Percentiles rank a stretch among this genome's conserved stretches.
These are phyloP conservation scores for Tragelaphus buxtoni DNA, from an alignment of 2,113 vertebrate genomes.

Conservation along the genomic window DNA sequence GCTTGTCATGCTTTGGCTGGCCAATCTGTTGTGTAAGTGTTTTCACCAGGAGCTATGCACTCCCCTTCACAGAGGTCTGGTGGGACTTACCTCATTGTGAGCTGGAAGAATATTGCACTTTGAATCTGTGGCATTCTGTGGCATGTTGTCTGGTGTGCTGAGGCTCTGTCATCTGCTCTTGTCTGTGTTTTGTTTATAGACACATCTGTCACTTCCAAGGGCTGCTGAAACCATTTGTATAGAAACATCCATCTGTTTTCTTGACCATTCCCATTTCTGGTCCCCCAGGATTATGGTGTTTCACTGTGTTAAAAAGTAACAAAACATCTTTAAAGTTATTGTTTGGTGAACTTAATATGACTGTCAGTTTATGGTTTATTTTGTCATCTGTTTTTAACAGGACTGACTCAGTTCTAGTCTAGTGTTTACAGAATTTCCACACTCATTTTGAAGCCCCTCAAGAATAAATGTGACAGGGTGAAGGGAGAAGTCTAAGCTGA, in stretches of 20 bases:
- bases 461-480: constrained; percentile 53
- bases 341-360: constrained; percentile 44
- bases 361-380: constrained; percentile 47
- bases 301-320: constrained; percentile 17
- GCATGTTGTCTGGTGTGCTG: constrained; percentile 25
- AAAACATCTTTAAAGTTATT: constrained; percentile 9
- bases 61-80: not conserved
- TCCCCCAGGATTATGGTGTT: not conserved
- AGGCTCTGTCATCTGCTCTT: constrained; percentile 7
- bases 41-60: not conserved
- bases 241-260: constrained; percentile 29
- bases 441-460: constrained; percentile 45
- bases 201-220: constrained; percentile 15
- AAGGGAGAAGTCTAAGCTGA: constrained; percentile 58
- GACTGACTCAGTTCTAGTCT: constrained; percentile 50
- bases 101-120: constrained; percentile 8
- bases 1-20: constrained; percentile 39
- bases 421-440: constrained; percentile 57
- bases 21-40: constrained; percentile 41
- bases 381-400: constrained; percentile 56
- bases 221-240: not conserved
- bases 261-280: not conserved
- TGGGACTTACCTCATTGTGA: constrained; percentile 36
- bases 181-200: constrained; percentile 3
- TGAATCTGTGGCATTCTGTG: constrained; percentile 19